Evolutionary conservation across 2,113 vertebrate species (phyloP), one percentile per base, ranked within the genome.

Genomic region (Oenanthe oenanthe): DNA sequence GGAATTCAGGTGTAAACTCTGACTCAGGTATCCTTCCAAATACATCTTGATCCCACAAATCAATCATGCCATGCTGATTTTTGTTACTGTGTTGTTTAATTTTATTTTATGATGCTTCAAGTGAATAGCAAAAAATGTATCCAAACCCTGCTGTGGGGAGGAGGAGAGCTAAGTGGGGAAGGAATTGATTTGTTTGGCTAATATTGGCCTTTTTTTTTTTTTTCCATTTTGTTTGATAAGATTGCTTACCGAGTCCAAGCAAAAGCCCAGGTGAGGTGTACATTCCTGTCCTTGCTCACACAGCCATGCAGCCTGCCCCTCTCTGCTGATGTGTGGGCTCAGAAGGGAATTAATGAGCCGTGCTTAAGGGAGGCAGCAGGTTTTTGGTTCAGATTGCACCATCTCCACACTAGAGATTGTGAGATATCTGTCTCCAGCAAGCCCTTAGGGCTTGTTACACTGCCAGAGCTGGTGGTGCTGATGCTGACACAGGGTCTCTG

Each of bases 401-500:
- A 2, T 21, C 57, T 85, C 22, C 4, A 3, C 25, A 12, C 20
- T 7, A n/a, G 42, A 84, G 80, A 61, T n/a, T 6, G 31, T 17
- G 50, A 80, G 56, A 62, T 54, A 26, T 8, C 51, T 77, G 32
- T 54, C 1, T 1, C 38, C 77, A 47, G 32, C 34, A 66, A 4
- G 6, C 28, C 21, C 56, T 70, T 38, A 42, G 15, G 11, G 8
- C 6, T 29, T 85, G 31, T 70, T 80, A 22, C 15, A 12, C 10
- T 18, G 4, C 50, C 34, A 54, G 45, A 61, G 20, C 47, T 28
- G 45, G 14, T 82, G 42, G 13, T 82, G 42, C 15, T 3, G 1
- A 14, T 4, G 4, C 48, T 92, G 61, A 32, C 2, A 3, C 0
- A 0, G 16, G 13, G 38, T 62, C 43, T 72, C 40, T 47, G n/a